Evolutionary conservation across 2,113 vertebrate species (phyloP).

Genomic region (Ramphastos sulfuratus): DNA sequence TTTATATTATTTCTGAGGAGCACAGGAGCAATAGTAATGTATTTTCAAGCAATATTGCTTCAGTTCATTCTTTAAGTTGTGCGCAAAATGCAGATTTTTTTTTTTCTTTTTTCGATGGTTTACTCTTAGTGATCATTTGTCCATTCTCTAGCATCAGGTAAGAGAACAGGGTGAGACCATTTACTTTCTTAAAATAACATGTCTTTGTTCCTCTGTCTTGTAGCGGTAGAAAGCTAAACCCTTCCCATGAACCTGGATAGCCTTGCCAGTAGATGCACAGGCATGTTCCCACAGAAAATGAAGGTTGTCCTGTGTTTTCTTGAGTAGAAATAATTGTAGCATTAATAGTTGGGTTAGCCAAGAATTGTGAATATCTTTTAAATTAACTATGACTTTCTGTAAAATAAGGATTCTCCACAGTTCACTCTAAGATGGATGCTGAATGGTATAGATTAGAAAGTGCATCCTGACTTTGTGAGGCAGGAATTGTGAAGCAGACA

Average conservation of each 20-base stretch:
- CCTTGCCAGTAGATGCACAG: not conserved
- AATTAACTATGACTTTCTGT: not conserved
- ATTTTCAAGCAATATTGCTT: not conserved
- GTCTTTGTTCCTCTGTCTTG: not conserved
- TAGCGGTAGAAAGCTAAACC: not conserved
- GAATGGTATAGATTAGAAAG: not conserved
- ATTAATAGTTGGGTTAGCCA: not conserved
- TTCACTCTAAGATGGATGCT: not conserved
- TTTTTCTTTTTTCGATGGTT: not conserved
- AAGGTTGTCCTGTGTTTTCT: not conserved
- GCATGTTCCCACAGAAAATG: not conserved
- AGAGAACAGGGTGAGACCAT: not conserved
- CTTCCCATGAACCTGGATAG: not conserved
- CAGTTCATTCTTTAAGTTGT: not conserved
- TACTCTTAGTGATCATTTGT: not conserved
- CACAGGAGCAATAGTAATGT: not conserved
- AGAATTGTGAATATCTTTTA: not conserved
- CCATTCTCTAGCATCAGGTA: not conserved
- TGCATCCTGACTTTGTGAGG: not conserved
- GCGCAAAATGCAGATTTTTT: not conserved
- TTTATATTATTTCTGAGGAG: not conserved
- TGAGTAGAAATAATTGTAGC: not conserved
- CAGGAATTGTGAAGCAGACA: not conserved
- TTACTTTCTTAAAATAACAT: not conserved
- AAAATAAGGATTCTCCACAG: not conserved